Conservation (phyloP, 2,888 invertebrate genomes). For the Salticus scenicus region DNA sequence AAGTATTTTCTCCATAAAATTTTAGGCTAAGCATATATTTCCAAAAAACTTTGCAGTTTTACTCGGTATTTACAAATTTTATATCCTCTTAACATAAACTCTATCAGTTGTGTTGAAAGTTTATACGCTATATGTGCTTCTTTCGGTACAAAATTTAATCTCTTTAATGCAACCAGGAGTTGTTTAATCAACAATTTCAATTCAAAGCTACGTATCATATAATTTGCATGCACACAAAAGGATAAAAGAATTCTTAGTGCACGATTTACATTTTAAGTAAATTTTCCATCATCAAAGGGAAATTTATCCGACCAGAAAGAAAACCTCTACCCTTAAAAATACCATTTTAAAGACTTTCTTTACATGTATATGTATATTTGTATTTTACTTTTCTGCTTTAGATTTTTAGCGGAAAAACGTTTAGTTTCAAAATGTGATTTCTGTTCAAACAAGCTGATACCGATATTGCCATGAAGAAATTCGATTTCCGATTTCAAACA, state of each 20-base stretch:
- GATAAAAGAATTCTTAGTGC: slow-evolving; percentile 9
- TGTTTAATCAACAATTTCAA: not conserved
- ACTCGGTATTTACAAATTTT: no score
- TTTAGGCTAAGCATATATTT: no score
- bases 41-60: no score
- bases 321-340: not conserved
- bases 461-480: not conserved
- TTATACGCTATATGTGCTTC: no score
- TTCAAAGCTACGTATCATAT: not conserved
- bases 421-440: not conserved
- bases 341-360: not conserved
- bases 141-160: not conserved
- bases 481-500: not conserved
- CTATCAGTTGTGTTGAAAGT: no score
- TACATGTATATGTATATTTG: not conserved
- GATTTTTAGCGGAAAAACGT: not conserved
- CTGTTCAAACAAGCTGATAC: not conserved
- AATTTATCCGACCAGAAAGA: not conserved
- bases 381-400: not conserved
- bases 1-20: no score
- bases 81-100: no score
- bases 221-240: slow-evolving; percentile 1
- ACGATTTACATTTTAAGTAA: slow-evolving; percentile 9
- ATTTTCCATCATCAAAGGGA: not conserved
- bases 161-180: not conserved